These are phyloP conservation scores for Drosophila hydei DNA, from an alignment of 1,140 invertebrate species.

Conservation along the genomic window DNA sequence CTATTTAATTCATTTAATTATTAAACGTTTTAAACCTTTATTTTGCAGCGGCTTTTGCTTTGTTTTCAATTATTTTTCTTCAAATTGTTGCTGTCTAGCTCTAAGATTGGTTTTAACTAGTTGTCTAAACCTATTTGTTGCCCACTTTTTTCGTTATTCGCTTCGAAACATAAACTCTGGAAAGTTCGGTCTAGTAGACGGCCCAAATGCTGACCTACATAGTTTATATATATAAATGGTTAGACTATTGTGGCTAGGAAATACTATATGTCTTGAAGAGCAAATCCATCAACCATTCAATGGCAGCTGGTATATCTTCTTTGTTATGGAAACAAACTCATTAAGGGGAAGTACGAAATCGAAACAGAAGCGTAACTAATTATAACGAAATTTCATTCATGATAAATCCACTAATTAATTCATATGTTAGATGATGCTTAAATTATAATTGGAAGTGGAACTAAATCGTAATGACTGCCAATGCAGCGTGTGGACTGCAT, in stretches of 20 bases:
- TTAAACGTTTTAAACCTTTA: conserved; percentile 27
- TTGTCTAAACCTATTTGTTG: conserved; percentile 28
- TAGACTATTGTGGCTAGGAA: conserved; percentile 46
- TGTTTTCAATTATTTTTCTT: conserved; percentile 1
- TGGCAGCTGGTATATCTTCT: conserved; percentile 28
- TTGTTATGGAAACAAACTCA: neutral
- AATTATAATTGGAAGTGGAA: conserved; percentile 33
- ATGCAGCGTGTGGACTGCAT: conserved; percentile 15
- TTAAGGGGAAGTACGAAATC: conserved; percentile 15
- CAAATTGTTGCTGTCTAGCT: conserved; percentile 11
- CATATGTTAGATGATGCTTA: conserved; percentile 38
- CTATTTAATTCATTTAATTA: conserved; percentile 32
- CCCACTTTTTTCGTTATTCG: conserved; percentile 12
- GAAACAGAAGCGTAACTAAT: conserved; percentile 9
- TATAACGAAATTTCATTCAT: neutral
- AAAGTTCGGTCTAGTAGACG: neutral
- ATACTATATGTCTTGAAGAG: conserved; percentile 12
- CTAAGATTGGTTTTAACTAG: conserved; percentile 30
- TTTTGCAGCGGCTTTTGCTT: conserved; percentile 23
- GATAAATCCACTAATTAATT: conserved; percentile 16
- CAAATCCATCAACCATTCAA: conserved; percentile 21
- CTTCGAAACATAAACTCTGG: conserved; percentile 18
- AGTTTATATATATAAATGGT: conserved; percentile 30
- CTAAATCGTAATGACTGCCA: conserved; percentile 64
- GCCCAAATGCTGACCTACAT: neutral